A percentile compares a stretch with the other conserved stretches of the same genome.
These are phyloP conservation scores for Coenobita brevimanus DNA, from an alignment of 1,140 invertebrate genomes.

Conservation along the genomic window DNA sequence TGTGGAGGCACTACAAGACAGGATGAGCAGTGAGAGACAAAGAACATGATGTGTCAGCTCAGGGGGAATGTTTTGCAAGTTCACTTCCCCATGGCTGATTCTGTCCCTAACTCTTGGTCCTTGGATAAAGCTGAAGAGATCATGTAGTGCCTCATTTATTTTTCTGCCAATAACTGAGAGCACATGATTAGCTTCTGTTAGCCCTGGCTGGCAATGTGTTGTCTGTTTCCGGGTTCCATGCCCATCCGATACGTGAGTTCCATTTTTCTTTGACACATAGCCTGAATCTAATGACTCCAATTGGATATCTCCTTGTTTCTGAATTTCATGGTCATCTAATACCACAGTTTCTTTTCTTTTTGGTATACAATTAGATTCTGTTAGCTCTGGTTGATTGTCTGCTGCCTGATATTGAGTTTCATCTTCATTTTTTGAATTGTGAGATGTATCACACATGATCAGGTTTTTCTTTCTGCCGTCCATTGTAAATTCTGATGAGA, in stretches of 20 bases:
- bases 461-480: too few species aligned
- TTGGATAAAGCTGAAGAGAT: slow-evolving; percentile 32
- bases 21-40: slow-evolving; percentile 24
- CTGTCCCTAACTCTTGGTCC: slow-evolving; percentile 30
- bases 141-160: slow-evolving; percentile 44
- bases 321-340: too few species aligned
- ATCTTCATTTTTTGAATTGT: neutral
- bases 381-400: too few species aligned
- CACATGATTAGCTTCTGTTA: neutral
- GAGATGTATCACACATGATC: neutral
- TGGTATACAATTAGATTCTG: too few species aligned
- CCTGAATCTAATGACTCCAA: too few species aligned
- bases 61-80: slow-evolving; percentile 1
- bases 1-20: neutral
- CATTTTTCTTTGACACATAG: too few species aligned
- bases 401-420: too few species aligned
- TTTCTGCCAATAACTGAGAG: slow-evolving; percentile 12
- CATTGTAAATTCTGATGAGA: too few species aligned
- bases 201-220: neutral
- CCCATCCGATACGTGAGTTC: too few species aligned
- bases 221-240: neutral
- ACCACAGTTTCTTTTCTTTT: too few species aligned
- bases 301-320: too few species aligned
- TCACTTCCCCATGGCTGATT: slow-evolving; percentile 32
- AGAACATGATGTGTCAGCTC: neutral